Percentiles rank a stretch among this genome's conserved stretches.
Conservation (phyloP, 2,113 vertebrate species). For the Octodon degus region DNA sequence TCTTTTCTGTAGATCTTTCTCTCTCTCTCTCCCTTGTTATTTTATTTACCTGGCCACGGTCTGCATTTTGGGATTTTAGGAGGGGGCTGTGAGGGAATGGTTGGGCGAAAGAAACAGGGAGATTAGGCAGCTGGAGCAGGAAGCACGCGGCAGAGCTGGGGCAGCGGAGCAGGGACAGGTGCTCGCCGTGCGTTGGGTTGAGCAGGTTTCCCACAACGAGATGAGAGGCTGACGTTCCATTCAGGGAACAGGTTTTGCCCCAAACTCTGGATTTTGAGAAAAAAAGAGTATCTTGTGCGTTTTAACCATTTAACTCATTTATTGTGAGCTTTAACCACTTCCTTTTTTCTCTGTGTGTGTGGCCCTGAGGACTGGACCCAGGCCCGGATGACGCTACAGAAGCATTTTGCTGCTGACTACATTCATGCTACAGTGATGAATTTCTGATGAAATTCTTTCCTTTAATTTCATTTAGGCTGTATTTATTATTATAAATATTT, state of each 20-base stretch:
- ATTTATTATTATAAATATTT: not conserved
- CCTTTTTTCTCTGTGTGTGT: not conserved
- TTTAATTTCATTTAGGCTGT: not conserved
- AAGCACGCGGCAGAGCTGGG: not conserved
- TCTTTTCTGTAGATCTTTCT: not conserved
- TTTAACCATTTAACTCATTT: not conserved
- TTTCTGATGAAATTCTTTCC: not conserved
- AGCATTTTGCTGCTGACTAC: not conserved
- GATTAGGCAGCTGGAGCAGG: not conserved
- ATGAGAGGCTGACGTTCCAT: not conserved
- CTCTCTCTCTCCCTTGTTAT: not conserved
- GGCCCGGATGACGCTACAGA: not conserved
- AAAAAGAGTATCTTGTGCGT: not conserved
- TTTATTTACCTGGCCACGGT: not conserved
- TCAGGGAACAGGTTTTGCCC: not conserved
- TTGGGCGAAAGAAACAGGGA: not conserved
- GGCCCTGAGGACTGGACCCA: too few relatives aligned
- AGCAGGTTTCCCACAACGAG: not conserved
- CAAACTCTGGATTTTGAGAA: not conserved
- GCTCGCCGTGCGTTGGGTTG: too few relatives aligned
- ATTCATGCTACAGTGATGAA: not conserved
- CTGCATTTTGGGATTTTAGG: not conserved
- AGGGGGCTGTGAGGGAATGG: rapidly evolving
- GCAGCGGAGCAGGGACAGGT: not conserved
- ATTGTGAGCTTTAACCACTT: not conserved